These are phyloP conservation scores for Centropyge bicolor DNA, from an alignment of 2,797 vertebrate genomes.

Conservation along the genomic window DNA sequence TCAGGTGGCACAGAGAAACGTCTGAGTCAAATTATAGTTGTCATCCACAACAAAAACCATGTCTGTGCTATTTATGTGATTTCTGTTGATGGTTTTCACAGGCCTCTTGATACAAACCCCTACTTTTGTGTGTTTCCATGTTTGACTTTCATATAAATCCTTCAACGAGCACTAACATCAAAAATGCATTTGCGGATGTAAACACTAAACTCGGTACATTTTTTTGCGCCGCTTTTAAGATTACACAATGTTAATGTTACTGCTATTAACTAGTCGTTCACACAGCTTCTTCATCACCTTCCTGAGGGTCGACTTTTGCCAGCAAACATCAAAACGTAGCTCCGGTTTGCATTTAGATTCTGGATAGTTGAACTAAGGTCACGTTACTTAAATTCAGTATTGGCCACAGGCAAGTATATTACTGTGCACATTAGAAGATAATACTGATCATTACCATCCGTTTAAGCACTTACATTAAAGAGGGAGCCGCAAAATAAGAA, in stretches of 20 bases:
- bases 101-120: not conserved
- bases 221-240: not conserved
- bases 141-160: not conserved
- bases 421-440: too few relatives aligned
- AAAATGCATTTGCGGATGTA: not conserved
- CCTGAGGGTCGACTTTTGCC: not conserved
- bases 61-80: not conserved
- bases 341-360: not conserved
- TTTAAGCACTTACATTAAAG: too few relatives aligned
- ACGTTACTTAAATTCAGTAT: not conserved
- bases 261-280: not conserved
- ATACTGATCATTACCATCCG: too few relatives aligned
- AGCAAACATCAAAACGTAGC: not conserved
- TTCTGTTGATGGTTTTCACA: not conserved
- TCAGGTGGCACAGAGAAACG: not conserved
- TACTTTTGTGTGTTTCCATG: not conserved
- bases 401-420: not conserved
- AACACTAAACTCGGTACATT: not conserved
- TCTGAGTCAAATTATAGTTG: not conserved
- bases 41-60: not conserved
- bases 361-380: not conserved
- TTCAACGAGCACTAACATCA: not conserved
- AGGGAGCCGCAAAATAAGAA: too few relatives aligned
- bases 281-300: not conserved
- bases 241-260: not conserved